Percentiles rank a stretch among this genome's conserved stretches.
These are phyloP conservation scores for Malurus leucopterus DNA, from an alignment of 2,797 vertebrate species.

Conservation along the genomic window DNA sequence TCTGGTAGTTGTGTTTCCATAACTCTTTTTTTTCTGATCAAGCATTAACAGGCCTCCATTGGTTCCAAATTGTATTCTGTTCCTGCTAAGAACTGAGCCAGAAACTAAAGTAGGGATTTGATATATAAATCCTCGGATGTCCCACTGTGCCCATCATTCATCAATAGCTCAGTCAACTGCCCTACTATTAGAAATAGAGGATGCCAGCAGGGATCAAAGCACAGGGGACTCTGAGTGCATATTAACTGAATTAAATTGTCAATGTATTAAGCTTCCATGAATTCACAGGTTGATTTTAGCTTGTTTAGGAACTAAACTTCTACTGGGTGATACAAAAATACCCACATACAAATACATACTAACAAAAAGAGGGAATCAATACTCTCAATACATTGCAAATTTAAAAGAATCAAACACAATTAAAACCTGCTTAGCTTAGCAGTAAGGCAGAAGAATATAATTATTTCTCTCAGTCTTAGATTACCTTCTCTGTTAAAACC, in stretches of 20 bases:
- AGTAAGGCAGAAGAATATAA: constrained; percentile 17
- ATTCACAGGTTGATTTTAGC: not conserved
- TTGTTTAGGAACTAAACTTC: not conserved
- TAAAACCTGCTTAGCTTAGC: constrained; percentile 42
- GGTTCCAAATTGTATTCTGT: not conserved
- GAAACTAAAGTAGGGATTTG: not conserved
- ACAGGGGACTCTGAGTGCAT: not conserved
- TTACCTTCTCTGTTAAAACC: constrained; percentile 38
- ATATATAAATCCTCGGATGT: not conserved
- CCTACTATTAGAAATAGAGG: constrained; percentile 8
- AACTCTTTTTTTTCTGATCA: not conserved
- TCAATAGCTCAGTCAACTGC: constrained; percentile 18
- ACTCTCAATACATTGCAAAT: constrained; percentile 12
- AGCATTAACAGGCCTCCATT: not conserved
- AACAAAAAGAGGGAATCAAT: constrained; percentile 38
- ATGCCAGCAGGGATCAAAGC: constrained; percentile 7
- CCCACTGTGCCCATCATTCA: constrained; percentile 19
- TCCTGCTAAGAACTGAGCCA: constrained; percentile 11
- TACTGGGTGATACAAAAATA: constrained; percentile 7
- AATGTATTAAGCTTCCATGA: constrained; percentile 8
- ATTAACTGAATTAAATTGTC: constrained; percentile 37
- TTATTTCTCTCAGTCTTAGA: constrained; percentile 41
- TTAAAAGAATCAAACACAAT: constrained; percentile 53
- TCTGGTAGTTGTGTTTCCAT: not conserved
- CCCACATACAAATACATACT: not conserved